These are phyloP conservation scores for Nibea albiflora DNA, from an alignment of 2,113 vertebrate genomes.

Conservation along the genomic window DNA sequence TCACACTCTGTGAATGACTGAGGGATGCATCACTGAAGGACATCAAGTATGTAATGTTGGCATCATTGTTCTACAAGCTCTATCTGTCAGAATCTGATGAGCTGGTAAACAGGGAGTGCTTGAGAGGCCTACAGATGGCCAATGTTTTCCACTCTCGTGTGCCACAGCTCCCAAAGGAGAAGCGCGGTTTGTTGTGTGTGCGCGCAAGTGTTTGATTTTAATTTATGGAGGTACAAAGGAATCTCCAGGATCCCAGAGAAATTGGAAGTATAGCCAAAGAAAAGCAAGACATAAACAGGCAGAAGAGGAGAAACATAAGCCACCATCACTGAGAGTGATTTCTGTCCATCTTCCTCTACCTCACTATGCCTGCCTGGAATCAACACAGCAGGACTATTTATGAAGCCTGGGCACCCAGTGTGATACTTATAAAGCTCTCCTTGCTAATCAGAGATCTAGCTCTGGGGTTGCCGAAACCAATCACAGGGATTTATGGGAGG, in stretches of 20 bases:
- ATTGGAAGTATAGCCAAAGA: neutral
- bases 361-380: constrained; percentile 29
- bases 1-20: neutral
- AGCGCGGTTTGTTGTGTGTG: constrained; percentile 7
- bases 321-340: constrained; percentile 43
- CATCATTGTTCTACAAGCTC: constrained; percentile 43
- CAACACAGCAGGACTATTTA: constrained; percentile 54
- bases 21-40: constrained; percentile 28
- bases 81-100: constrained; percentile 65
- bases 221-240: constrained; percentile 44
- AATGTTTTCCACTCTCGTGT: constrained; percentile 43
- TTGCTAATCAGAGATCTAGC: constrained; percentile 69
- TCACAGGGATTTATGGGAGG: constrained; percentile 61
- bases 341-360: constrained; percentile 32
- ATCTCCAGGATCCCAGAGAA: neutral
- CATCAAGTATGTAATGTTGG: constrained; percentile 40
- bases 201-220: constrained; percentile 34
- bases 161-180: constrained; percentile 42
- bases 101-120: constrained; percentile 58
- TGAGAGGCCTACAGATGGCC: constrained; percentile 72
- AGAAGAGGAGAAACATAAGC: constrained; percentile 18
- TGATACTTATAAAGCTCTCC: constrained; percentile 63
- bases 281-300: neutral
- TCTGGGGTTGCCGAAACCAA: constrained; percentile 59
- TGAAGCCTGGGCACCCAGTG: constrained; percentile 54